Base-by-base conservation (phyloP, 2,797 vertebrate species). In the Emys orbicularis region DNA sequence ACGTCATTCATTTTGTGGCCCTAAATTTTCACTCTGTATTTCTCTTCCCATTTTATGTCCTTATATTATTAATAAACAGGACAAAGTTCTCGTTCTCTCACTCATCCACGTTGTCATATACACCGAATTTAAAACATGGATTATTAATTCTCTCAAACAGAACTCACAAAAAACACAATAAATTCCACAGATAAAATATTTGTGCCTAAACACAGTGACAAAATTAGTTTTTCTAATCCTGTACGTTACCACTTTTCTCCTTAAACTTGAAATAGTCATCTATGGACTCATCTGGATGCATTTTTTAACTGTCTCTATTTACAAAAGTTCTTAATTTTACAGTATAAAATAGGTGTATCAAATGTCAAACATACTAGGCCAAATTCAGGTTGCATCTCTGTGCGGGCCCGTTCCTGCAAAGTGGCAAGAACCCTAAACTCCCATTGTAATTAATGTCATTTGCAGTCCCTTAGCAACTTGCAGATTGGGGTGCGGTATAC, bases 61-160 rank as follows among this genome's bases (percentile, higher is more conserved):
- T 23, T 53, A 53, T 0, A 2, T 65, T 61, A 25, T 72, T 79
- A 83, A 77, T 47, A 74, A 77, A 89, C 11, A 31, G 89, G 61
- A 79, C 12, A 9, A 16, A 92, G 5, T 18, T 72, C 34, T 19
- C 4, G 81, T 41, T 89, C 25, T 77, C 49, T 90, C 34, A 57
- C 27, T 44, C 72, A n/a, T 5, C n/a, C 27, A 92, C 9, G 41
- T 76, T 93, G 90, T 89, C 44, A 74, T 87, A 90, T 52, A 83
- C 18, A 41, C 3, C 25, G 65, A 93, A 91, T 81, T 86, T 49
- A 87, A 91, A 91, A 79, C 10, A 59, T 4, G 19, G 19, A 52
- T 88, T 84, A 90, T 84, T 68, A 88, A 95, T 83, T 59, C 81
- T 52, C 65, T 84, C 74, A 54, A 47, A 34, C 19, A 90, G 53